Base-by-base conservation (phyloP, 2,888 invertebrate species). In the Clistopyga incitator region DNA sequence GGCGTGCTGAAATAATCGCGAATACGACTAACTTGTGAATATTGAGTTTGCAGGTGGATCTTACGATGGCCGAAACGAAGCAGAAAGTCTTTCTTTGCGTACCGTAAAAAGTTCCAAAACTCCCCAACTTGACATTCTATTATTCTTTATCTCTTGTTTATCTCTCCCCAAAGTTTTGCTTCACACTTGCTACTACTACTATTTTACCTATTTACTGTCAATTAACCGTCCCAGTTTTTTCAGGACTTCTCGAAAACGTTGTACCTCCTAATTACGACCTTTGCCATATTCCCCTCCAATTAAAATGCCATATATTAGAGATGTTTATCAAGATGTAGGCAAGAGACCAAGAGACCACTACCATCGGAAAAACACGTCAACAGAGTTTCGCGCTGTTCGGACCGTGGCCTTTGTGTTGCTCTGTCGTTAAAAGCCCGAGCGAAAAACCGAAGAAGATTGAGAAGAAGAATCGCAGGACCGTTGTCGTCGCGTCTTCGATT, bases 41-140 rank as follows among this genome's bases (percentile, higher is more conserved):
- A 91, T 92, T 92, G 90, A 92, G 92, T 92, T 92, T 90, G 87
- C 92, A 92, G 92, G 89, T 92, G 91, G 90, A 88, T 88, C 86
- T 84, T 87, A 86, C 81, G 84, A 47, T 23, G 72, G 78, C 61
- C 56, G 61, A 47, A 77, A 72, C 65, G 79, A 72, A 61, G 81
- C 78, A 68, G 75, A 78, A 52, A 71, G 54, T 67, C 52, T 61
- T 70, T 76, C 45, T 82, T 79, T 61, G 47, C 65, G n/a, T 23
- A 78, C 34, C 15, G 65, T 59, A 64, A 64, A 64, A 70, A 25
- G 75, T 15, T 75, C 68, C 11, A 38, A n/a, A 72, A 18, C 65
- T 82, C 13, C 42, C 23, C 45, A 45, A 68, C 29, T 59, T 38
- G 2, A 72, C 54, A 75, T 42, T 50, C 76, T 23, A 42, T 81